Conservation (phyloP, 2,888 invertebrate species). For the Dicranocentrus wangi region DNA sequence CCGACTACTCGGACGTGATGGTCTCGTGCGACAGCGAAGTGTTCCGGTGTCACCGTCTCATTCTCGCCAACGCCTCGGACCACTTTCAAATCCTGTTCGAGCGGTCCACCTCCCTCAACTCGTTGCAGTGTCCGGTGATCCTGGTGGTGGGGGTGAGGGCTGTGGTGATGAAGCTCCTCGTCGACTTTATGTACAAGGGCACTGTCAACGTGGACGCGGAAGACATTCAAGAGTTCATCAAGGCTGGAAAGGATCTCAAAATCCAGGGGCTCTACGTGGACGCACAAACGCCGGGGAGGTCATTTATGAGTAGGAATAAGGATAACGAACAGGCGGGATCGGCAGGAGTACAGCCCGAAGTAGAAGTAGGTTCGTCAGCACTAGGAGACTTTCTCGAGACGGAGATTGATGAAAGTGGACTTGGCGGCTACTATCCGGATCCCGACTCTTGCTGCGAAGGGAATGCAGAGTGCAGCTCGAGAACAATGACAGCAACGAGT, state of each 20-base stretch:
- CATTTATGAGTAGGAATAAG: no score
- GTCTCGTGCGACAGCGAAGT: slow-evolving; percentile 37
- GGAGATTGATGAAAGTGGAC: slow-evolving; percentile 29
- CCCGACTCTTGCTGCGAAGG: neutral
- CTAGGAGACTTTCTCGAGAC: neutral
- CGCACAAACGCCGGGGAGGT: no score
- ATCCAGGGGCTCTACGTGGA: slow-evolving; percentile 37
- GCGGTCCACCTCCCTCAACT: slow-evolving; percentile 5
- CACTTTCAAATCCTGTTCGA: slow-evolving; percentile 57
- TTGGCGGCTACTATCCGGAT: neutral
- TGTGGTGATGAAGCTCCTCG: slow-evolving; percentile 29
- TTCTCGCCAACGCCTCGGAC: slow-evolving; percentile 52
- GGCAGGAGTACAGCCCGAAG: neutral
- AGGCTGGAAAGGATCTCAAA: slow-evolving; percentile 39
- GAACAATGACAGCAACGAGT: slow-evolving; percentile 43
- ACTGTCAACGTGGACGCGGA: slow-evolving; percentile 34
- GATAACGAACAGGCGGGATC: neutral
- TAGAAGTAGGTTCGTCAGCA: neutral
- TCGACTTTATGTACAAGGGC: slow-evolving; percentile 65
- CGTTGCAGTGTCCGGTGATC: slow-evolving; percentile 9
- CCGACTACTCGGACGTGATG: slow-evolving; percentile 51
- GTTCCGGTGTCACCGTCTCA: slow-evolving; percentile 52
- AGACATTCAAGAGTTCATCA: slow-evolving; percentile 49
- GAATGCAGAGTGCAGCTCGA: slow-evolving; percentile 1
- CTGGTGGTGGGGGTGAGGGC: slow-evolving; percentile 49